Base-by-base conservation (phyloP, 1,140 invertebrate species). In the Anagrus nilaparvatae region DNA sequence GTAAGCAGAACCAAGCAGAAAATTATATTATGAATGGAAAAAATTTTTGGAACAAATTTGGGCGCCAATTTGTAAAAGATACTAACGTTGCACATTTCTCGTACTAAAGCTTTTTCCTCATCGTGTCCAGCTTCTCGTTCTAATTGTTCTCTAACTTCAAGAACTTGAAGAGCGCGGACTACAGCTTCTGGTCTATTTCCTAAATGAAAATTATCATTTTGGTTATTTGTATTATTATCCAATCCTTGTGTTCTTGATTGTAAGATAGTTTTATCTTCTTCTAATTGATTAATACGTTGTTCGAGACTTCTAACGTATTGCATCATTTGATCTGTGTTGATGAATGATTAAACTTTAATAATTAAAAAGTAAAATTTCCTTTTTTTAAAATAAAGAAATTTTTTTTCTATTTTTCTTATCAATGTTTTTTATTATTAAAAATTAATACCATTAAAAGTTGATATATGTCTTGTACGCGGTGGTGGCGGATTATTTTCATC, bases 21-120 rank as follows among this genome's bases (percentile, higher is more conserved):
- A n/a, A n/a, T n/a, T n/a, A n/a, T n/a, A n/a, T n/a, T n/a, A n/a
- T n/a, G n/a, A n/a, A n/a, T n/a, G n/a, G n/a, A n/a, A n/a, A n/a
- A n/a, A n/a, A n/a, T n/a, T n/a, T n/a, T n/a, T n/a, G n/a, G n/a
- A n/a, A n/a, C n/a, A n/a, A n/a, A n/a, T n/a, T n/a, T n/a, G n/a
- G n/a, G n/a, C n/a, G n/a, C n/a, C n/a, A n/a, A 45, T 14, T 38
- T 8, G 16, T 23, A 14, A 30, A 43, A 25, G 13, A 20, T 28
- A 70, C 78, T 73, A 71, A 95, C 91, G 71, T 95, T 95, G 68
- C 91, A 96, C 90, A 97, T 95, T 70, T 95, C 90, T 50, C 88
- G 75, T 18, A 96, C 85, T 37, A 97, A 74, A 9, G 91, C 91
- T 60, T 92, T 92, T 61, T 95, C 90, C 6, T 85, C 82, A 49